These are phyloP conservation scores for Ferdinandea cuprea DNA, from an alignment of 2,888 invertebrate species.

Conservation along the genomic window DNA sequence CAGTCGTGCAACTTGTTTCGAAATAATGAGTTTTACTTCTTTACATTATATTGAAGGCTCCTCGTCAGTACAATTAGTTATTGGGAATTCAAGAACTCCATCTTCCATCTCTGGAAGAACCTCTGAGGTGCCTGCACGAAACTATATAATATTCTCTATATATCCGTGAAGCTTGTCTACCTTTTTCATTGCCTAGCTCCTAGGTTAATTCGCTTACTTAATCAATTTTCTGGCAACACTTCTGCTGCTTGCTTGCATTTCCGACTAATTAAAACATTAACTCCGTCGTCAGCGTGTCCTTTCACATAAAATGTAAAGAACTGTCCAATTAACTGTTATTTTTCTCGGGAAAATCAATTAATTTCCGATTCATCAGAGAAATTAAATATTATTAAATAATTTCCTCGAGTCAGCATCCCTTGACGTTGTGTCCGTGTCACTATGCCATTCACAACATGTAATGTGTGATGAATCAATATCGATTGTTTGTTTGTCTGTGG, in stretches of 20 bases:
- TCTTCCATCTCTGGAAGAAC: too few relatives aligned
- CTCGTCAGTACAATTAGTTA: too few relatives aligned
- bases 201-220: neutral
- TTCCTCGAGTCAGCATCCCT: neutral
- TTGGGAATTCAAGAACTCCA: too few relatives aligned
- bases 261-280: constrained; percentile 1
- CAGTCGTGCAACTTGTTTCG: too few relatives aligned
- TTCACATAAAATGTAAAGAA: neutral
- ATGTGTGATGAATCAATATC: constrained; percentile 1
- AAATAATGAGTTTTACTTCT: too few relatives aligned
- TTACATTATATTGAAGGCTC: too few relatives aligned
- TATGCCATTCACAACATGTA: neutral
- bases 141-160: too few relatives aligned
- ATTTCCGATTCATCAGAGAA: constrained; percentile 5
- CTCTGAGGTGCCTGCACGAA: too few relatives aligned
- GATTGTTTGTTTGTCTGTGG: neutral
- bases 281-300: neutral
- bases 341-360: constrained; percentile 7
- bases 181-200: too few relatives aligned
- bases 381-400: constrained; percentile 8
- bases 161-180: too few relatives aligned
- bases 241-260: neutral
- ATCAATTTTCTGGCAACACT: neutral
- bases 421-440: neutral
- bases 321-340: constrained; percentile 1